Evolutionary conservation across 2,797 vertebrate genomes (phyloP).

Genomic region (Melanotaenia boesemani): DNA sequence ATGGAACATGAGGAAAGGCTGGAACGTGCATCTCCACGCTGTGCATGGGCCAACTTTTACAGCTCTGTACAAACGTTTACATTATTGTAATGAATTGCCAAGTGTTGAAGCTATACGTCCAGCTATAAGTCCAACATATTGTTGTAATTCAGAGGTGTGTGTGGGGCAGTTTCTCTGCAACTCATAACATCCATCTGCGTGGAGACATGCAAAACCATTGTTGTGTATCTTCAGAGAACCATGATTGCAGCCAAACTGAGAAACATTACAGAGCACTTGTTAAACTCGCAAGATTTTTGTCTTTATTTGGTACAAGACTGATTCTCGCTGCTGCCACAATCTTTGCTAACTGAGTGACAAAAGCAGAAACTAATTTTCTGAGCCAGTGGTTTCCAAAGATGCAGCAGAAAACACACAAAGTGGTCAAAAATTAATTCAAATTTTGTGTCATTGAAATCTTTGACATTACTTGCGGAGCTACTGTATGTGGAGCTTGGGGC

Average conservation of each 20-base stretch:
- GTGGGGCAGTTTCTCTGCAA: neutral
- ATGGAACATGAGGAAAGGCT: slow-evolving; percentile 12
- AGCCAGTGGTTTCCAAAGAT: neutral
- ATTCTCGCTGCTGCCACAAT: neutral
- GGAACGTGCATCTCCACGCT: neutral
- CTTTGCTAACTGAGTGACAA: neutral
- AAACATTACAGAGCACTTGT: neutral
- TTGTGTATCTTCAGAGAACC: neutral
- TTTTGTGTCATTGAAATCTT: neutral
- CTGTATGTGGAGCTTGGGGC: neutral
- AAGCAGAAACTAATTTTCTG: neutral
- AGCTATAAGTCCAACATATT: neutral
- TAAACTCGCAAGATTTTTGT: neutral
- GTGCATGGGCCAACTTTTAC: neutral
- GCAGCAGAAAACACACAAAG: neutral
- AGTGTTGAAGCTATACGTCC: neutral
- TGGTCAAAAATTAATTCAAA: neutral
- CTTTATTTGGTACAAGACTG: neutral
- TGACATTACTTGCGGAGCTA: neutral
- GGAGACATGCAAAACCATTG: neutral
- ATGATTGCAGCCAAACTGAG: neutral
- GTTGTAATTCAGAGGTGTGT: neutral
- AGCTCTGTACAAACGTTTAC: neutral
- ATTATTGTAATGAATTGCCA: neutral
- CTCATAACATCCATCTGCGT: neutral